phyloP scores from a whole-genome alignment of 2,888 invertebrate genomes.

The Ornithoptera alexandrae region DNA sequence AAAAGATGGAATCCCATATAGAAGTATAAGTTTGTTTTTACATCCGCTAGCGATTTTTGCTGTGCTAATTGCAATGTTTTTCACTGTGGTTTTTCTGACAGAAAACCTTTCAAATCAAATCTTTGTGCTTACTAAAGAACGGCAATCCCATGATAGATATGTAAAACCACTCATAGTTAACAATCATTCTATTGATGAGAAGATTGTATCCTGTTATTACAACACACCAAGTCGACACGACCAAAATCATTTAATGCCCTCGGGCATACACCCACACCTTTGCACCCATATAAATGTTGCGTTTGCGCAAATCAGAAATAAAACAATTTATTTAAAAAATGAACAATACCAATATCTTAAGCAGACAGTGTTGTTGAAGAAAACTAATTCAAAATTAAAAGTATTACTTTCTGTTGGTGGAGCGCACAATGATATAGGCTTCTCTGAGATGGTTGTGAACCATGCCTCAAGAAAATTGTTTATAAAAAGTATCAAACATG shows the following conservation, averaged over 20 bases:
- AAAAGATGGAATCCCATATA: neutral
- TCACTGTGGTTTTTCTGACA: constrained; percentile 11
- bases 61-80: constrained; percentile 7
- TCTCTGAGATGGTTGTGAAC: constrained; percentile 85
- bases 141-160: neutral
- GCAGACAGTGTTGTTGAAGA: constrained; percentile 77
- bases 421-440: constrained; percentile 79
- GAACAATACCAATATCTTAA: constrained; percentile 57
- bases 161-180: neutral
- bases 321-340: constrained; percentile 77
- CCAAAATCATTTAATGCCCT: constrained; percentile 67
- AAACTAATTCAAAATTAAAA: constrained; percentile 83
- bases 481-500: constrained; percentile 75
- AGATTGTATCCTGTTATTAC: constrained; percentile 85
- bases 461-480: constrained; percentile 85
- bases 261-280: constrained; percentile 83
- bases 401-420: constrained; percentile 89
- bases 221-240: constrained; percentile 69
- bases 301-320: constrained; percentile 83
- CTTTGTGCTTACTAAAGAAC: neutral
- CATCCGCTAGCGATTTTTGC: neutral
- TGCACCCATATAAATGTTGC: constrained; percentile 93
- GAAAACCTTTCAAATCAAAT: neutral
- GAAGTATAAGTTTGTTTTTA: neutral
- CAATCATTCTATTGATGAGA: constrained; percentile 27